Percentiles rank a stretch among this genome's conserved stretches.
These are phyloP conservation scores for Seriola quinqueradiata DNA, from an alignment of 2,113 vertebrate species.

Conservation along the genomic window DNA sequence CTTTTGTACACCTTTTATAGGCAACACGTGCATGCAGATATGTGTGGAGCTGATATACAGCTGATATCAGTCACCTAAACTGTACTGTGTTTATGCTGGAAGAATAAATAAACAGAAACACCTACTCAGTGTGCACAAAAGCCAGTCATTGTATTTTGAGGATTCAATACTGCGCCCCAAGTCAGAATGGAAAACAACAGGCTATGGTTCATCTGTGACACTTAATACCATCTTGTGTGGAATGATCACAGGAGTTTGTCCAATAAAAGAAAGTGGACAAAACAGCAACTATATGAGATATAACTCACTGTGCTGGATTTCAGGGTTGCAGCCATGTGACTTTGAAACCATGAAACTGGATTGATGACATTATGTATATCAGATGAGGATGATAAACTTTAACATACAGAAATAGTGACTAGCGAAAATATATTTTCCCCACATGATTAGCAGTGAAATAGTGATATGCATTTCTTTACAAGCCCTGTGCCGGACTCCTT, in stretches of 20 bases:
- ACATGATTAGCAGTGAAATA: constrained; percentile 28
- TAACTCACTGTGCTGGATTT: constrained; percentile 17
- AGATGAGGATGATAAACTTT: not conserved
- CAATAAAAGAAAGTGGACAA: constrained; percentile 37
- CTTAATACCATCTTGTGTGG: constrained; percentile 32
- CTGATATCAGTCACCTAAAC: constrained; percentile 20
- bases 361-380: not conserved
- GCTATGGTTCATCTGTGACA: constrained; percentile 48
- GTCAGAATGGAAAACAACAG: constrained; percentile 51
- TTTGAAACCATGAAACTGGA: not conserved
- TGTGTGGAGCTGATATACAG: constrained; percentile 17
- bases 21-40: constrained; percentile 7
- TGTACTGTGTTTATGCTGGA: constrained; percentile 1
- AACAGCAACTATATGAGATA: constrained; percentile 16
- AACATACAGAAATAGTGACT: not conserved
- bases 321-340: constrained; percentile 21
- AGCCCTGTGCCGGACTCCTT: constrained; percentile 14
- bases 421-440: constrained; percentile 1
- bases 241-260: constrained; percentile 38
- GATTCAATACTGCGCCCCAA: constrained; percentile 44
- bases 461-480: constrained; percentile 19
- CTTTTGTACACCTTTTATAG: constrained; percentile 2
- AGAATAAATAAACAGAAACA: constrained; percentile 48
- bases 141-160: constrained; percentile 31
- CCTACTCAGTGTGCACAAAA: constrained; percentile 30